phyloP scores from a whole-genome alignment of 2,888 invertebrate genomes.

The Ditula angustiorana region DNA sequence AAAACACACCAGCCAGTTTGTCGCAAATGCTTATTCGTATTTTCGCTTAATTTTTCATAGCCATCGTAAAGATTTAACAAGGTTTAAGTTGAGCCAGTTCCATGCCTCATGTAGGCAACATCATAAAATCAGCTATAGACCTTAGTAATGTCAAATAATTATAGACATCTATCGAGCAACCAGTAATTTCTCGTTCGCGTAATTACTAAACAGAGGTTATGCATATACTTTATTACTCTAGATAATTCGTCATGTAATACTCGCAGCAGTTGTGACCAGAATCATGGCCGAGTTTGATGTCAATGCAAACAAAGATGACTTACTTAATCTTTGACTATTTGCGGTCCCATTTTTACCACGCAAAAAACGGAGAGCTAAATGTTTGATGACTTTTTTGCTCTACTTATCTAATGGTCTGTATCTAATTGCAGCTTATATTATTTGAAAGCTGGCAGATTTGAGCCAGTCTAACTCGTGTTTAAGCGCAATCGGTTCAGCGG shows the following conservation, averaged over 20 bases:
- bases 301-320: conserved; percentile 5
- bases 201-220: conserved; percentile 29
- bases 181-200: conserved; percentile 23
- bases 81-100: conserved; percentile 2
- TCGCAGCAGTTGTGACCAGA: conserved; percentile 10
- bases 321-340: background rate
- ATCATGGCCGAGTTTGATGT: conserved; percentile 10
- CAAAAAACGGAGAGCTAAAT: no score
- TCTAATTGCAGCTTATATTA: no score
- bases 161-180: conserved; percentile 25
- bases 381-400: no score
- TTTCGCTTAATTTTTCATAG: background rate
- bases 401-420: no score
- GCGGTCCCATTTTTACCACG: background rate
- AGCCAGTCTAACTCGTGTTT: no score
- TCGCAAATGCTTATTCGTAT: no score
- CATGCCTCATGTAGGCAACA: conserved; percentile 11
- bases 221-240: conserved; percentile 25
- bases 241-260: conserved; percentile 20
- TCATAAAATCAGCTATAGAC: conserved; percentile 26
- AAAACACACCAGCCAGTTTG: no score
- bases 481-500: no score
- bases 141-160: conserved; percentile 37
- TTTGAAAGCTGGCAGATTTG: no score
- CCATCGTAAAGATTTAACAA: background rate